phyloP scores from a whole-genome alignment of 2,888 invertebrate genomes.

The Hermaeophaga mercurialis region DNA sequence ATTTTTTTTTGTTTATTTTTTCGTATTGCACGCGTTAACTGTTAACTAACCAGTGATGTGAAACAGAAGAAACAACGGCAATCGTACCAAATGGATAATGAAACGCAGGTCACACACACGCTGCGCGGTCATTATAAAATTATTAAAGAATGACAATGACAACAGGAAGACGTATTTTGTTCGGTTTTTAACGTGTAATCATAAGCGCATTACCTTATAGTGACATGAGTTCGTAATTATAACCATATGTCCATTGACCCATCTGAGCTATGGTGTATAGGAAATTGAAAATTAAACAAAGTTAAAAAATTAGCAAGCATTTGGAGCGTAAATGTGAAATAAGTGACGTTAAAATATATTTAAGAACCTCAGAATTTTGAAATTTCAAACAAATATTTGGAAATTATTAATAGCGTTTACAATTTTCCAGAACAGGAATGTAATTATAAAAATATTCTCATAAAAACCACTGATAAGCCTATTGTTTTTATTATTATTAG shows the following conservation, averaged over 20 bases:
- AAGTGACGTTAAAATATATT: no score
- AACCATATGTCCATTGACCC: slow-evolving; percentile 55
- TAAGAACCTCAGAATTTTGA: no score
- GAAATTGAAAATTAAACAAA: slow-evolving; percentile 52
- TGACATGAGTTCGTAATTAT: slow-evolving; percentile 55
- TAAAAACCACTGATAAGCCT: no score
- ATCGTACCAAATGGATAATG: slow-evolving; percentile 25
- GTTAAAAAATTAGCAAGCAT: background rate
- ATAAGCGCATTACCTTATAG: slow-evolving; percentile 46
- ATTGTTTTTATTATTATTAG: no score
- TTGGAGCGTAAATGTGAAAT: background rate
- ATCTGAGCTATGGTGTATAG: slow-evolving; percentile 49
- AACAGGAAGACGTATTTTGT: slow-evolving; percentile 59
- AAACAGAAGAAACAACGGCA: slow-evolving; percentile 9
- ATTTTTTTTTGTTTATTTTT: background rate
- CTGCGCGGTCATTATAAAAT: slow-evolving; percentile 46
- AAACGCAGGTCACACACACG: slow-evolving; percentile 32
- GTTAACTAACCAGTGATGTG: slow-evolving; percentile 6
- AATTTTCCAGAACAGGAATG: no score
- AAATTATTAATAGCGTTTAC: no score
- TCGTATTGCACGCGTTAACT: slow-evolving; percentile 7
- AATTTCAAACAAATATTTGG: no score
- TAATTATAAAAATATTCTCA: no score
- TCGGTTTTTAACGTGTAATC: slow-evolving; percentile 56
- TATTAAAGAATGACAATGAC: slow-evolving; percentile 58